Evolutionary conservation across 2,888 invertebrate genomes (phyloP).

Genomic region (Habroteleia sp.): DNA sequence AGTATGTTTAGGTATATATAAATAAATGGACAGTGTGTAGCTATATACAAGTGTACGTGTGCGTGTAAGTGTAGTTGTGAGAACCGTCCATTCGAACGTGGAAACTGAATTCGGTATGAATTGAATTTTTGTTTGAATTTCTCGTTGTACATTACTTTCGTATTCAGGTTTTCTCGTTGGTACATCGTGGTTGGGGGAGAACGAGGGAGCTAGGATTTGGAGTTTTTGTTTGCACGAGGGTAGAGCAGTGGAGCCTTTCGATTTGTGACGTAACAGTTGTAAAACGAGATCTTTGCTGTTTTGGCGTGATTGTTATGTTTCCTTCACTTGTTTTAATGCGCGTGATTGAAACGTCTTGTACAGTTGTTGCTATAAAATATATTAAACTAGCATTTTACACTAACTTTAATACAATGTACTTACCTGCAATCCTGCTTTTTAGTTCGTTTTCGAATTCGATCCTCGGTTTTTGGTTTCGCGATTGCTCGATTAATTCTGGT

Average conservation of each 20-base stretch:
- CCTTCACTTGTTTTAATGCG: constrained; percentile 70
- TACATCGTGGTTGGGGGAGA: neutral
- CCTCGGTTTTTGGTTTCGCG: no score
- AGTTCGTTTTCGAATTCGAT: no score
- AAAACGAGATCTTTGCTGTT: constrained; percentile 13
- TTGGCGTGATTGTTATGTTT: constrained; percentile 42
- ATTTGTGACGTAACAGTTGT: constrained; percentile 11
- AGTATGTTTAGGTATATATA: constrained; percentile 49
- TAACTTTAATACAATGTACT: constrained; percentile 59
- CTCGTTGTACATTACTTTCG: constrained; percentile 1
- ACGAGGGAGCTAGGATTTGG: neutral
- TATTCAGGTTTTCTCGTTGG: constrained; percentile 4
- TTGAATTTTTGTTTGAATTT: constrained; percentile 4
- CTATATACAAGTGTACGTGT: constrained; percentile 31
- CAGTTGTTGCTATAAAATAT: constrained; percentile 81
- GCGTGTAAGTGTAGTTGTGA: constrained; percentile 25
- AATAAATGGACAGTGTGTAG: constrained; percentile 54
- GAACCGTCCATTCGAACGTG: constrained; percentile 59
- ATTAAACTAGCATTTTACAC: constrained; percentile 81
- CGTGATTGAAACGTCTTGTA: constrained; percentile 78
- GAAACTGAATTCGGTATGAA: constrained; percentile 18
- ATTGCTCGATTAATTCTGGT: no score
- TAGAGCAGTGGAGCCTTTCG: constrained; percentile 2
- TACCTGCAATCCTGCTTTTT: no score
- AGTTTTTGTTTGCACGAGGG: constrained; percentile 1